These are phyloP conservation scores for Uromys caudimaculatus DNA, from an alignment of 2,797 vertebrate species.

Conservation along the genomic window DNA sequence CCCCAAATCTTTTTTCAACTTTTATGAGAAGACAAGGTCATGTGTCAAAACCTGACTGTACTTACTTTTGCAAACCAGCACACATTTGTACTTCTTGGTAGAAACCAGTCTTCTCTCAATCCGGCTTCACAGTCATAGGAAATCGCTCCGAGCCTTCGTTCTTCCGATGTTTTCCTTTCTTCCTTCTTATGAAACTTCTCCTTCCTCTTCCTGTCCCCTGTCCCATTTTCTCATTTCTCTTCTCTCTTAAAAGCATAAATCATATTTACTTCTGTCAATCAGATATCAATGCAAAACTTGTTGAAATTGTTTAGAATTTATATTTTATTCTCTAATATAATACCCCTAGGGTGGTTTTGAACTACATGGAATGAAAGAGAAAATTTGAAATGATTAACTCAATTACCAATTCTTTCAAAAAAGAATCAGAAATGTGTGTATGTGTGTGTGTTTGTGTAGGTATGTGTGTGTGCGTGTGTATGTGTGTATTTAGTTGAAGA, in stretches of 20 bases:
- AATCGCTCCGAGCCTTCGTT: background rate
- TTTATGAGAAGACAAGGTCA: constrained; percentile 30
- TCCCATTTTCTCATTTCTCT: background rate
- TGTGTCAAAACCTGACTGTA: background rate
- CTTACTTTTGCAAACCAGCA: constrained; percentile 15
- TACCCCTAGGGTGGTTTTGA: background rate
- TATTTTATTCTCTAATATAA: background rate
- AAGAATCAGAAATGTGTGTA: background rate
- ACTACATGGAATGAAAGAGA: background rate
- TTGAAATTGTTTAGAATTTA: background rate
- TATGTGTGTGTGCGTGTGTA: background rate
- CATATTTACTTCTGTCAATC: background rate
- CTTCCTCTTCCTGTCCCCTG: background rate
- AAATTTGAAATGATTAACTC: background rate
- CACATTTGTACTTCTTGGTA: background rate
- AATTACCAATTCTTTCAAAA: background rate
- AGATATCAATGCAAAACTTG: background rate
- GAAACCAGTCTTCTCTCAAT: background rate
- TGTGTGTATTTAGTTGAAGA: background rate
- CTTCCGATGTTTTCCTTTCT: background rate
- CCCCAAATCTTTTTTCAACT: constrained; percentile 17
- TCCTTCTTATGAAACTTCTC: background rate
- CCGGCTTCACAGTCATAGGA: no score
- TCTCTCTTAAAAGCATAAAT: background rate
- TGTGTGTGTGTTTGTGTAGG: background rate